phyloP scores from a whole-genome alignment of 2,113 vertebrate genomes.

The Cottus gobio region DNA sequence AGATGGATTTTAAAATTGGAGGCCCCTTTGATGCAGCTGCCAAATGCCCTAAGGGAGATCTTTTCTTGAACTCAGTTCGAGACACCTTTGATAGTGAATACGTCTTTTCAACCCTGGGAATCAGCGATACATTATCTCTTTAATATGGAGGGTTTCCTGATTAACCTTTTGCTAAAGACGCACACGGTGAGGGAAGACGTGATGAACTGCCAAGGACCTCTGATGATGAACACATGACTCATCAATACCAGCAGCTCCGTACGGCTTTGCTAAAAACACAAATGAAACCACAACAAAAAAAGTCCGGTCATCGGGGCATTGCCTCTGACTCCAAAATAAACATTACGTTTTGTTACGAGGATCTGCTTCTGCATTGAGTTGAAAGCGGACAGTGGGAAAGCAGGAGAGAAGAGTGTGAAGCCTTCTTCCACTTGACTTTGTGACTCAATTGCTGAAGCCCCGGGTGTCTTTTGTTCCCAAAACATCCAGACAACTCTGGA shows the following conservation, averaged over 20 bases:
- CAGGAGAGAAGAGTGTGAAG: constrained; percentile 43
- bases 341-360: constrained; percentile 61
- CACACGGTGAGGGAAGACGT: constrained; percentile 18
- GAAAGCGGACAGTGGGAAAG: constrained; percentile 43
- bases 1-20: constrained; percentile 45
- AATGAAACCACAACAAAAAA: constrained; percentile 74
- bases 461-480: constrained; percentile 56
- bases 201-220: constrained; percentile 58
- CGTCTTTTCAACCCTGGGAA: constrained; percentile 48
- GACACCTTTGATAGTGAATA: constrained; percentile 63
- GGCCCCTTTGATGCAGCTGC: constrained; percentile 38
- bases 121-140: constrained; percentile 65
- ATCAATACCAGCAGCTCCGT: constrained; percentile 65
- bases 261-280: constrained; percentile 51
- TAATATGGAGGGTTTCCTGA: constrained; percentile 46
- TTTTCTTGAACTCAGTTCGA: constrained; percentile 56
- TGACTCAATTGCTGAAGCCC: constrained; percentile 55
- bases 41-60: constrained; percentile 62
- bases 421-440: constrained; percentile 58
- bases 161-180: constrained; percentile 54
- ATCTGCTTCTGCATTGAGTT: constrained; percentile 35
- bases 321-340: constrained; percentile 74
- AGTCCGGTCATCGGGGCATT: constrained; percentile 60
- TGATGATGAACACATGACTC: constrained; percentile 69
- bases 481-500: constrained; percentile 23